Evolutionary conservation across 2,888 invertebrate genomes (phyloP).

Genomic region (Alcis repandata): DNA sequence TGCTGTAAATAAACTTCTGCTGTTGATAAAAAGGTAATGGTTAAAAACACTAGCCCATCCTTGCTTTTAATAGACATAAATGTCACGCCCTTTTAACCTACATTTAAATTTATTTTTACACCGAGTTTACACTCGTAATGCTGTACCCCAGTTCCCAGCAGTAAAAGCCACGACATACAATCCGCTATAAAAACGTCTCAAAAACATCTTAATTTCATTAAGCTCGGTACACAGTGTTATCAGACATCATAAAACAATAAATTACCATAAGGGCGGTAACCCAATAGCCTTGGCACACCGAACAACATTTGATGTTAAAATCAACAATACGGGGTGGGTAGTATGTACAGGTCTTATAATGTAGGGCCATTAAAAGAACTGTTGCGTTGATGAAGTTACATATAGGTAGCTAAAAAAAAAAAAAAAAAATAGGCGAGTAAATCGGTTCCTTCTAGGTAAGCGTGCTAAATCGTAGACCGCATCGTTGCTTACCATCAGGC

Average conservation of each 20-base stretch:
- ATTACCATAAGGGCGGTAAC: slow-evolving; percentile 54
- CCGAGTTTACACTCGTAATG: slow-evolving; percentile 8
- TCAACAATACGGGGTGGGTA: slow-evolving; percentile 44
- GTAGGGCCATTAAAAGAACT: slow-evolving; percentile 50
- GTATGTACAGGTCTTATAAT: slow-evolving; percentile 44
- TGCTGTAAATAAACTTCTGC: too few relatives aligned
- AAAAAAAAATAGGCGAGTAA: too few relatives aligned
- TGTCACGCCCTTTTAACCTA: slow-evolving; percentile 10
- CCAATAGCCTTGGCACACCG: slow-evolving; percentile 61
- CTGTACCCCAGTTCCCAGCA: slow-evolving; percentile 35
- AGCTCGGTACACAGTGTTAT: slow-evolving; percentile 34
- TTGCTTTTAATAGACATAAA: neutral
- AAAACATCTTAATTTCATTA: slow-evolving; percentile 37
- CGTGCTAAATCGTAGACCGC: too few relatives aligned
- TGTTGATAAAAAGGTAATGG: neutral
- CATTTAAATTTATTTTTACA: slow-evolving; percentile 4
- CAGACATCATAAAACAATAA: slow-evolving; percentile 45
- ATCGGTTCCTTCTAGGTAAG: too few relatives aligned
- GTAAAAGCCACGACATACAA: slow-evolving; percentile 35
- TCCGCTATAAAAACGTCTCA: slow-evolving; percentile 35
- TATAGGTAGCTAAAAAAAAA: too few relatives aligned
- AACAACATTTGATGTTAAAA: slow-evolving; percentile 49
- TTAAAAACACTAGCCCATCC: neutral
- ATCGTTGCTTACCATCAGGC: too few relatives aligned
- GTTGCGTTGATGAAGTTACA: too few relatives aligned